Conservation (phyloP, 2,888 invertebrate species). For the Athalia rosae region DNA sequence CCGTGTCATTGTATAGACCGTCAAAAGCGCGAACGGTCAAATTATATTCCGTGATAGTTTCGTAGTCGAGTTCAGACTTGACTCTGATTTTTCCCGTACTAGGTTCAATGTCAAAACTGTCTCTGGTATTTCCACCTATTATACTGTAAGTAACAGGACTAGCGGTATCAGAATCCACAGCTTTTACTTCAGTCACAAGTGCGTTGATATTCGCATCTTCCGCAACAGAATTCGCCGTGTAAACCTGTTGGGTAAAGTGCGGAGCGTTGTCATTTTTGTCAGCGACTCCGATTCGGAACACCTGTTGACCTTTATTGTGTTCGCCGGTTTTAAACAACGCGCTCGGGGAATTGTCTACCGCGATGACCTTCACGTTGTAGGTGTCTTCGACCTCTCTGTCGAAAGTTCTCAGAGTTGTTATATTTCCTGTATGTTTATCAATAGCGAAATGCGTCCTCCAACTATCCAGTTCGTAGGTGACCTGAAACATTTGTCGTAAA, state of each 20-base stretch:
- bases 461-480: slow-evolving; percentile 84
- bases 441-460: slow-evolving; percentile 87
- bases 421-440: slow-evolving; percentile 89
- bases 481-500: slow-evolving; percentile 65
- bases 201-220: slow-evolving; percentile 91
- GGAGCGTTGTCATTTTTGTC: slow-evolving; percentile 98
- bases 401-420: slow-evolving; percentile 87
- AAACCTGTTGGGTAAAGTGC: slow-evolving; percentile 85
- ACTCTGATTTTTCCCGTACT: slow-evolving; percentile 91
- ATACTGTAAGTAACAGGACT: slow-evolving; percentile 92
- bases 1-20: slow-evolving; percentile 88
- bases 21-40: slow-evolving; percentile 90
- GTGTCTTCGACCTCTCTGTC: slow-evolving; percentile 90
- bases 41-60: slow-evolving; percentile 88
- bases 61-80: slow-evolving; percentile 86
- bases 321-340: slow-evolving; percentile 80
- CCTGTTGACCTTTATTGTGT: slow-evolving; percentile 86
- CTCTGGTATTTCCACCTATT: slow-evolving; percentile 87
- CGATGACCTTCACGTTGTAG: slow-evolving; percentile 93
- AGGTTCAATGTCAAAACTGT: slow-evolving; percentile 90
- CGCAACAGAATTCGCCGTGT: slow-evolving; percentile 83
- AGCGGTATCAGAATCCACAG: slow-evolving; percentile 90
- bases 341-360: slow-evolving; percentile 92
- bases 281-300: slow-evolving; percentile 92
- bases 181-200: slow-evolving; percentile 90